Percentiles rank a stretch among this genome's conserved stretches.
Evolutionary conservation across 2,888 invertebrate genomes (phyloP).

Genomic region (Colletes collaris): DNA sequence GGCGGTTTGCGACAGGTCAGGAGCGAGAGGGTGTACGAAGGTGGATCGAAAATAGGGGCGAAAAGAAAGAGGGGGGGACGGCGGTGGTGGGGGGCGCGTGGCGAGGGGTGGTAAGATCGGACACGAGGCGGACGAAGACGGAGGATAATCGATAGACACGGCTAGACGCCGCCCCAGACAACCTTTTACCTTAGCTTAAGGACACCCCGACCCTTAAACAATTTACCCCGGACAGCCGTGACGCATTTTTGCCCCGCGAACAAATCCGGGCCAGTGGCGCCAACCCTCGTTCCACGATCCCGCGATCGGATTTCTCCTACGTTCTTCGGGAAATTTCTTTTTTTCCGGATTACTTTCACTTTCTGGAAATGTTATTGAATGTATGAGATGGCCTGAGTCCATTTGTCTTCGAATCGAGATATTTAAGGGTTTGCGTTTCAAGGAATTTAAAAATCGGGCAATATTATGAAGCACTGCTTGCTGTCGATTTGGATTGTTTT

Average conservation of each 20-base stretch:
- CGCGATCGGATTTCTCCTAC: neutral
- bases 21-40: conserved; percentile 67
- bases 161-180: conserved; percentile 84
- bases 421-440: too few relatives aligned
- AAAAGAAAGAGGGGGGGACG: conserved; percentile 26
- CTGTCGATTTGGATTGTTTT: too few relatives aligned
- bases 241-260: conserved; percentile 42
- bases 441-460: too few relatives aligned
- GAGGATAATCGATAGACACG: conserved; percentile 83
- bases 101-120: conserved; percentile 73
- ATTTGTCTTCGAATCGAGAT: too few relatives aligned
- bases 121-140: conserved; percentile 76
- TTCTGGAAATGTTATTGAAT: too few relatives aligned
- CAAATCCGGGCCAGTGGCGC: conserved; percentile 27
- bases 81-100: conserved; percentile 46
- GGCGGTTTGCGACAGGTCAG: conserved; percentile 81
- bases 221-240: conserved; percentile 73
- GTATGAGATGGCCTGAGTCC: too few relatives aligned
- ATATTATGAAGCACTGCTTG: too few relatives aligned
- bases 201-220: conserved; percentile 77
- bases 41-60: conserved; percentile 46
- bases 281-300: neutral
- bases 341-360: too few relatives aligned
- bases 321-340: neutral
- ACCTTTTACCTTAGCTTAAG: conserved; percentile 81